A percentile compares a stretch with the other conserved stretches of the same genome.
Evolutionary conservation across 2,797 vertebrate genomes (phyloP).

Genomic region (Chelidonichthys spinosus): DNA sequence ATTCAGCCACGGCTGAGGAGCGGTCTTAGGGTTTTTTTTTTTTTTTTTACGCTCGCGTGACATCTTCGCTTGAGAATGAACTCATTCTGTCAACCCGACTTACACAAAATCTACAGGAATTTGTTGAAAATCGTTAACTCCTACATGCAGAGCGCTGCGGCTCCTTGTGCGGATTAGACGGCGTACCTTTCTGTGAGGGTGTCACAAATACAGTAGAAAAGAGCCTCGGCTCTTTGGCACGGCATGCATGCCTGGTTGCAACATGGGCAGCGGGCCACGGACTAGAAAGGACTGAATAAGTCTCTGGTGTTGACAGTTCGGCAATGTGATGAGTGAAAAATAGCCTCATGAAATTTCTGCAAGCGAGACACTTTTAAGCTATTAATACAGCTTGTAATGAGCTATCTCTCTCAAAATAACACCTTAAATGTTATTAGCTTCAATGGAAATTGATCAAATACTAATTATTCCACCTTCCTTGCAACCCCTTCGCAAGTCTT

Average conservation of each 20-base stretch:
- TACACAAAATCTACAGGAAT: neutral
- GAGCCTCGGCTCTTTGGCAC: constrained; percentile 13
- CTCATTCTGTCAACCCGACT: constrained; percentile 5
- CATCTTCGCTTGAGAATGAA: constrained; percentile 5
- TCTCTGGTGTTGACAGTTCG: constrained; percentile 53
- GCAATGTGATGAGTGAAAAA: constrained; percentile 51
- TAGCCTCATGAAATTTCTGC: constrained; percentile 38
- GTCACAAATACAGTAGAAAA: constrained; percentile 11
- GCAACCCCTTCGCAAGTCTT: constrained; percentile 15
- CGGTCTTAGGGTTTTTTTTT: neutral
- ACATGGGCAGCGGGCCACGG: constrained; percentile 39
- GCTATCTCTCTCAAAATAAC: constrained; percentile 49
- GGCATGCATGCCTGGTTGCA: constrained; percentile 1
- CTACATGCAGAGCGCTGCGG: neutral
- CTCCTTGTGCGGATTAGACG: neutral
- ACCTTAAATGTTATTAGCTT: constrained; percentile 53
- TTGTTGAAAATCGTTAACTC: neutral
- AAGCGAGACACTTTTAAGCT: constrained; percentile 50
- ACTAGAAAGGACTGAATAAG: constrained; percentile 46
- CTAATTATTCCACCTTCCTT: constrained; percentile 27
- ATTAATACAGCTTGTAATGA: constrained; percentile 58
- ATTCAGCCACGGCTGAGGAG: neutral
- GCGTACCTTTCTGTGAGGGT: neutral
- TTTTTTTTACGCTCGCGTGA: neutral
- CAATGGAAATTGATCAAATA: constrained; percentile 54